A percentile compares a stretch with the other conserved stretches of the same genome.
Evolutionary conservation across 2,888 invertebrate species (phyloP).

Genomic region (Hydroisotoma schaefferi): DNA sequence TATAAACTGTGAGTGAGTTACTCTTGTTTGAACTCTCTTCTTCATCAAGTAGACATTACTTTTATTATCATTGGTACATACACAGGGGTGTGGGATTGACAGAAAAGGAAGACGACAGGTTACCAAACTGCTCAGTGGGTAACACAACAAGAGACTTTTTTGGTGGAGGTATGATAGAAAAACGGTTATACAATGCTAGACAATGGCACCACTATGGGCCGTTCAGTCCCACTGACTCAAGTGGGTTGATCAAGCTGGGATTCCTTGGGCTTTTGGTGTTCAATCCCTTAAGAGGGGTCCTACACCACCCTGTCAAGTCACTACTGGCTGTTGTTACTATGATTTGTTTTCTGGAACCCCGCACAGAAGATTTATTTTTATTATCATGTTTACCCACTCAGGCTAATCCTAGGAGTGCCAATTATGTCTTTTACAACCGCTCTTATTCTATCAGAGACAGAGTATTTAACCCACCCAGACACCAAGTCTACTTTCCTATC

Average conservation of each 20-base stretch:
- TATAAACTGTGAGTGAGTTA: no score
- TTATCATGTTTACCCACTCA: no score
- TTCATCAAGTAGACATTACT: no score
- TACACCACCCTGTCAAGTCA: neutral
- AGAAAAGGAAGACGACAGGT: slow-evolving; percentile 13
- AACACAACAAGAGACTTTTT: slow-evolving; percentile 5
- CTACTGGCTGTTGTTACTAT: neutral
- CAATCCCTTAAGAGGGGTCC: neutral
- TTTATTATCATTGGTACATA: no score
- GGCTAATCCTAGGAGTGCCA: neutral
- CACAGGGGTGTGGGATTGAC: neutral
- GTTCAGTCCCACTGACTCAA: slow-evolving; percentile 1
- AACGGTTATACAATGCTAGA: no score
- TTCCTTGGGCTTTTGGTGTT: neutral
- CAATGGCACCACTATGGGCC: slow-evolving; percentile 11
- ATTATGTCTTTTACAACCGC: neutral
- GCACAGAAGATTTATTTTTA: no score
- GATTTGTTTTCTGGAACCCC: slow-evolving; percentile 2
- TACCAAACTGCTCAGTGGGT: neutral
- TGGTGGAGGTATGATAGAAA: no score
- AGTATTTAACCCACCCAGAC: no score
- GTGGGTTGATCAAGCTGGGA: slow-evolving; percentile 14
- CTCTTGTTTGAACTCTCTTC: no score
- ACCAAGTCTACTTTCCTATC: no score
- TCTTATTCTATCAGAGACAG: no score